phyloP scores from a whole-genome alignment of 2,888 invertebrate species.

The Tanytarsus gracilentus region DNA sequence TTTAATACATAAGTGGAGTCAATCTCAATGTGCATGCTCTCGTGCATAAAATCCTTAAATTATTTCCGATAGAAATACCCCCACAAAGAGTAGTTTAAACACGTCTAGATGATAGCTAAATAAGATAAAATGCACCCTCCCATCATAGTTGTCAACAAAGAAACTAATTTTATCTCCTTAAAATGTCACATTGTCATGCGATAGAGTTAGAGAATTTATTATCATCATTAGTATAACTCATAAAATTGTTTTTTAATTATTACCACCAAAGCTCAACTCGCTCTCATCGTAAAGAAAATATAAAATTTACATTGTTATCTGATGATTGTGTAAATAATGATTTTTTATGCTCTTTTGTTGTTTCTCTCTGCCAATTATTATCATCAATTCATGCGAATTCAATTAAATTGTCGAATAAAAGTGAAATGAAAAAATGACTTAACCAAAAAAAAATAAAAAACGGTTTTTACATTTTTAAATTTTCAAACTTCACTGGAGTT shows the following conservation, averaged over 20 bases:
- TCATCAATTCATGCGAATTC: neutral
- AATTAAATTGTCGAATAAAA: neutral
- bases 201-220: no score
- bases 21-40: no score
- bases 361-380: neutral
- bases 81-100: no score
- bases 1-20: neutral
- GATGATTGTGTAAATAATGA: neutral
- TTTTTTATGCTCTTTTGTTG: neutral
- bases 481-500: neutral
- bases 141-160: no score
- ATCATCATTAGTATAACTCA: no score
- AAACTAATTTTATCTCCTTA: no score
- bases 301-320: neutral
- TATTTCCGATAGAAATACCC: no score
- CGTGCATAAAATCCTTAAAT: no score
- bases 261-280: neutral
- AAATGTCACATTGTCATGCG: no score
- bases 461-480: neutral
- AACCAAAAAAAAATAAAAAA: neutral
- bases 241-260: neutral
- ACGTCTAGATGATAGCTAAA: no score
- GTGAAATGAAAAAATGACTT: neutral
- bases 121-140: no score
- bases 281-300: neutral